phyloP scores from a whole-genome alignment of 2,113 vertebrate species.

The Paramisgurnus dabryanus region DNA sequence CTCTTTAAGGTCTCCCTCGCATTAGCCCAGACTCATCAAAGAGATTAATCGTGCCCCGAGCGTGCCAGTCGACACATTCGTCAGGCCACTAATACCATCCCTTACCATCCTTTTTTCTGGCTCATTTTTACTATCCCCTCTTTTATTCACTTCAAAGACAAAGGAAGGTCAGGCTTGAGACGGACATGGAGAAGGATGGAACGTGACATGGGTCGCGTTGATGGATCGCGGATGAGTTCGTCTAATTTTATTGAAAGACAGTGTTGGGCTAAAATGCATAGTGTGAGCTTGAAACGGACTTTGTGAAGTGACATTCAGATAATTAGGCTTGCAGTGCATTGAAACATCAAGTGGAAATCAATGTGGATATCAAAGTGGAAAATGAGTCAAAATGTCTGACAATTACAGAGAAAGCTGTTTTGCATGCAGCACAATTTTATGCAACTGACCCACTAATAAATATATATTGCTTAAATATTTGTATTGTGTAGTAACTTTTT shows the following conservation, averaged over 20 bases:
- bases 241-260: background rate
- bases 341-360: slow-evolving; percentile 6
- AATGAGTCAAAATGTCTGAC: background rate
- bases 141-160: slow-evolving; percentile 32
- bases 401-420: background rate
- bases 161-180: slow-evolving; percentile 24
- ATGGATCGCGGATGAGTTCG: background rate
- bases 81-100: slow-evolving; percentile 63
- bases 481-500: too few relatives aligned
- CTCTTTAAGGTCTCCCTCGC: slow-evolving; percentile 65
- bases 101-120: slow-evolving; percentile 48
- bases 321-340: slow-evolving; percentile 9
- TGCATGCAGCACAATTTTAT: background rate
- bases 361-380: background rate
- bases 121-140: slow-evolving; percentile 32
- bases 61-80: slow-evolving; percentile 63
- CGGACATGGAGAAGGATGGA: background rate
- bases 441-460: background rate
- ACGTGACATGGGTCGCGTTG: slow-evolving; percentile 1
- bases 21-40: slow-evolving; percentile 63
- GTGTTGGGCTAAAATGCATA: background rate
- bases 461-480: too few relatives aligned
- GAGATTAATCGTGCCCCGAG: slow-evolving; percentile 67
- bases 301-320: slow-evolving; percentile 16
- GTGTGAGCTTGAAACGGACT: background rate